Evolutionary conservation across 1,140 invertebrate species (phyloP).

Genomic region (Drosophila pectinifera): DNA sequence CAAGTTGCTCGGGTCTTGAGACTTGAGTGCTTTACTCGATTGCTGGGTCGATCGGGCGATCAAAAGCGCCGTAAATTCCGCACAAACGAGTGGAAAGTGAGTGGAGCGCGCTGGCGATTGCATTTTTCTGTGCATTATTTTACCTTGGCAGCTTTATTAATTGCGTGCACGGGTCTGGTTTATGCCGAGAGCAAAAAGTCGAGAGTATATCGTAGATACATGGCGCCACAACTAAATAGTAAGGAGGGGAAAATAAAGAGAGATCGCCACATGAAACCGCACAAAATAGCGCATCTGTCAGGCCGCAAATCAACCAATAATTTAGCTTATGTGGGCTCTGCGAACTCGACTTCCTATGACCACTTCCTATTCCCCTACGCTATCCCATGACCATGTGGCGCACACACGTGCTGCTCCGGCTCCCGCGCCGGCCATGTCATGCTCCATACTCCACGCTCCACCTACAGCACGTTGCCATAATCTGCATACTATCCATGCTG

Average conservation of each 20-base stretch:
- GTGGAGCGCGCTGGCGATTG: slow-evolving; percentile 35
- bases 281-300: slow-evolving; percentile 65
- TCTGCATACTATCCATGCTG: slow-evolving; percentile 54
- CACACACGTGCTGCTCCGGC: slow-evolving; percentile 63
- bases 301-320: slow-evolving; percentile 69
- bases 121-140: slow-evolving; percentile 68
- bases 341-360: slow-evolving; percentile 42
- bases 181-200: slow-evolving; percentile 53
- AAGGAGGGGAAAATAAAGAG: slow-evolving; percentile 12
- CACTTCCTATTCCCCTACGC: slow-evolving; percentile 35
- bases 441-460: slow-evolving; percentile 64
- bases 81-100: slow-evolving; percentile 44
- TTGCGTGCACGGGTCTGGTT: slow-evolving; percentile 60
- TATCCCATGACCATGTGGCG: slow-evolving; percentile 59
- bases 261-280: slow-evolving; percentile 27
- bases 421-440: slow-evolving; percentile 56
- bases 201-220: slow-evolving; percentile 21
- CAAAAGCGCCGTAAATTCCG: slow-evolving; percentile 72
- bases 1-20: slow-evolving; percentile 24
- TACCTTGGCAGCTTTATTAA: slow-evolving; percentile 81
- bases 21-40: slow-evolving; percentile 31
- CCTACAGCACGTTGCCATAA: slow-evolving; percentile 71
- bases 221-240: slow-evolving; percentile 54
- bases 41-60: slow-evolving; percentile 52
- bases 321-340: slow-evolving; percentile 62